Evolutionary conservation across 2,797 vertebrate species (phyloP).

Genomic region (Anisognathus igniventris): DNA sequence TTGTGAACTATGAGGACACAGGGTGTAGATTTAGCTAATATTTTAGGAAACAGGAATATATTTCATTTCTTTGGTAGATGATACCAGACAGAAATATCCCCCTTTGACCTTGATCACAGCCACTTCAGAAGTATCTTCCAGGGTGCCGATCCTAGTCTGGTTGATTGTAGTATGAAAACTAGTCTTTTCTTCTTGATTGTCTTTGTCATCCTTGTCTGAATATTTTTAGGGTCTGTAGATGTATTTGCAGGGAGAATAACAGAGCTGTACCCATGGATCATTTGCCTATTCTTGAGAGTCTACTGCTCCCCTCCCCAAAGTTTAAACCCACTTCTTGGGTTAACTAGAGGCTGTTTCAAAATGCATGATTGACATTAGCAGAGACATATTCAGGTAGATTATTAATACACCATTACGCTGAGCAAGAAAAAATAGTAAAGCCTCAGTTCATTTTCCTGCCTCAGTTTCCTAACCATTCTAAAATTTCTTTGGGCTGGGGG

Average conservation of each 20-base stretch:
- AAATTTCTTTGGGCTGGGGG: slow-evolving; percentile 34
- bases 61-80: neutral
- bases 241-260: neutral
- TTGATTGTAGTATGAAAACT: neutral
- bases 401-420: slow-evolving; percentile 26
- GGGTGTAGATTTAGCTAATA: neutral
- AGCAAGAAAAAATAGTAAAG: slow-evolving; percentile 23
- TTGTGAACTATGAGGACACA: neutral
- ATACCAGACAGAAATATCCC: neutral
- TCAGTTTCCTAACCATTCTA: slow-evolving; percentile 56
- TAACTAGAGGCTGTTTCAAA: neutral
- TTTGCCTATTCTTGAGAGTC: neutral
- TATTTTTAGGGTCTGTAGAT: neutral
- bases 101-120: neutral
- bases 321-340: neutral
- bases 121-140: neutral
- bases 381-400: neutral
- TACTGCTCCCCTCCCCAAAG: neutral
- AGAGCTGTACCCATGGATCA: neutral
- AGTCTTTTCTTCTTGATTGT: neutral
- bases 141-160: neutral
- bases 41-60: neutral
- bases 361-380: neutral
- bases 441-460: slow-evolving; percentile 43
- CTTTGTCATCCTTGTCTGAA: neutral